Conservation (phyloP, 2,797 vertebrate genomes). For the Strix occidentalis region DNA sequence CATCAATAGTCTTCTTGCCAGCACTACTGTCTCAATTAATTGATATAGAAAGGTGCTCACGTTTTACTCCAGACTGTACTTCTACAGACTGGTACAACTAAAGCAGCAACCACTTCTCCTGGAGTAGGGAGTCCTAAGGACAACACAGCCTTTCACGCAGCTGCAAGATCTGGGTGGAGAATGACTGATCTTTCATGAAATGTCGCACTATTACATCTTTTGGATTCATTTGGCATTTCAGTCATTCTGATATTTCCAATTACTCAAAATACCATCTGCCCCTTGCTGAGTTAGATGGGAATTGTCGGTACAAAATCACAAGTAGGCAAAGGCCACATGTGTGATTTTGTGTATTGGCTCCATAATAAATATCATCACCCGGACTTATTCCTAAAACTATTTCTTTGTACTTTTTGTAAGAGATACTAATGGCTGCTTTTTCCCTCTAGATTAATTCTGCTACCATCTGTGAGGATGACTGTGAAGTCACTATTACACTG, state of each 20-base stretch:
- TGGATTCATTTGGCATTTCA: not conserved
- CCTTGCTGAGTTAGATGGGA: not conserved
- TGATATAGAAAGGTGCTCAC: not conserved
- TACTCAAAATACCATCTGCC: not conserved
- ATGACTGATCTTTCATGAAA: not conserved
- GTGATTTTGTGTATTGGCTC: not conserved
- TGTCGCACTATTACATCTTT: not conserved
- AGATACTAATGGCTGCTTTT: not conserved
- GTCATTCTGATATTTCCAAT: not conserved
- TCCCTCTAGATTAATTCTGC: slow-evolving; percentile 86
- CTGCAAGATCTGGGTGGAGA: not conserved
- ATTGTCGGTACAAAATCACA: not conserved
- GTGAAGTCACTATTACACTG: slow-evolving; percentile 85
- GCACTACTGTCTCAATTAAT: not conserved
- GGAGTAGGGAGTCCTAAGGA: not conserved
- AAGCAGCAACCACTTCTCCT: not conserved
- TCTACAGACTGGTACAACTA: not conserved
- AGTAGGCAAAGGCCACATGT: not conserved
- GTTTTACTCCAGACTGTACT: not conserved
- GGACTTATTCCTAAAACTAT: not conserved
- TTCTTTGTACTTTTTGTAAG: not conserved
- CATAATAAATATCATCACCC: not conserved
- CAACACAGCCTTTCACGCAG: not conserved
- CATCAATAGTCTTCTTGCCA: not conserved
- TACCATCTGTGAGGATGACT: slow-evolving; percentile 82